A percentile compares a stretch with the other conserved stretches of the same genome.
phyloP scores from a whole-genome alignment of 2,888 invertebrate genomes.

The Linnaemya tessellans region DNA sequence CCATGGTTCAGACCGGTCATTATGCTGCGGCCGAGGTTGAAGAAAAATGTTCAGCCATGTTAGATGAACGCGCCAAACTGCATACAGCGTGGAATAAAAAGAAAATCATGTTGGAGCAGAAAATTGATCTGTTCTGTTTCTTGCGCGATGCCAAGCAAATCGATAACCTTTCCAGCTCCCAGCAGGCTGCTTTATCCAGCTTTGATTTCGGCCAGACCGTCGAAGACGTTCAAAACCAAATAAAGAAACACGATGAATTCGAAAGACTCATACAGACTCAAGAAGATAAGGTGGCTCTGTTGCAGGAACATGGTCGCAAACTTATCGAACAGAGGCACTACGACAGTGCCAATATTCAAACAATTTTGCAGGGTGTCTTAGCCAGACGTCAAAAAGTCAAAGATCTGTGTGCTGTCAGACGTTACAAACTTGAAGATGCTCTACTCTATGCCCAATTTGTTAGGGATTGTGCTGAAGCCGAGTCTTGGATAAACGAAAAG shows the following conservation, averaged over 20 bases:
- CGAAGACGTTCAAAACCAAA: constrained; percentile 94
- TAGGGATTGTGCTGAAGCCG: constrained; percentile 94
- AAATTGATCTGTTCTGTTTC: constrained; percentile 97
- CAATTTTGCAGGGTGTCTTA: constrained; percentile 89
- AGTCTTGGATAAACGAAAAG: constrained; percentile 96
- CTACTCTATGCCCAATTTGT: constrained; percentile 95
- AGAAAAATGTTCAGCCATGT: constrained; percentile 90
- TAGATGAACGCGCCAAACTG: constrained; percentile 91
- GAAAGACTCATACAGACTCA: constrained; percentile 93
- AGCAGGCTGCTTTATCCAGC: constrained; percentile 90
- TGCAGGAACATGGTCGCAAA: constrained; percentile 93
- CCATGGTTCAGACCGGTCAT: constrained; percentile 93
- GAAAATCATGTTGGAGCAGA: constrained; percentile 94
- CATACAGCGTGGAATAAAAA: constrained; percentile 94
- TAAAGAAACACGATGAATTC: constrained; percentile 97
- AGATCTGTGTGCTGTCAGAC: constrained; percentile 87
- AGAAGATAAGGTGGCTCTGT: constrained; percentile 92
- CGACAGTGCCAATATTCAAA: constrained; percentile 91
- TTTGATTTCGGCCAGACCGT: constrained; percentile 90
- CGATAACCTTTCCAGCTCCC: constrained; percentile 93
- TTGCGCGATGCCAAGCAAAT: constrained; percentile 96
- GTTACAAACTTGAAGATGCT: constrained; percentile 89
- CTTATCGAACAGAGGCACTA: constrained; percentile 95
- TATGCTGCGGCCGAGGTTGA: constrained; percentile 91
- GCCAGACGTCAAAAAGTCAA: constrained; percentile 87